Base-by-base conservation (phyloP, 53 echinoderm and acorn worm genomes). In the Patiria pectinifera region DNA sequence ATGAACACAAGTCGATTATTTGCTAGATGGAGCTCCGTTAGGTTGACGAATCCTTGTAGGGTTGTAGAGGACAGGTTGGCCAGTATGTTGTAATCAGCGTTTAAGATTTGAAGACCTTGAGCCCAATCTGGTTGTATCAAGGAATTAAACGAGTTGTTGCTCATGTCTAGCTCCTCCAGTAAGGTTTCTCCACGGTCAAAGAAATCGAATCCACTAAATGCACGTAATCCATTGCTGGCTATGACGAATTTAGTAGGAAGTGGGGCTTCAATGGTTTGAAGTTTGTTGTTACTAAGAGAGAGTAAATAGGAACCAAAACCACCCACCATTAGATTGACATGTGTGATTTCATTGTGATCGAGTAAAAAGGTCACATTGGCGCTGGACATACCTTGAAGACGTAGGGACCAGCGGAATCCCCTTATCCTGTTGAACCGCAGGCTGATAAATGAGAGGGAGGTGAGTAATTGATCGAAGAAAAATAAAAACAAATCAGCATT, bases 81-180 rank as follows among this genome's bases (percentile, higher is more conserved):
- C 58, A 87, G 12, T 16, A 53, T 48, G 87, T 87, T 87, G 15
- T 76, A 35, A 87, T 87, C 76, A 14, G 87, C 87, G 15, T 87
- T 59, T 66, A 66, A 66, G 69, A 46, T 76, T 43, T 87, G 49
- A 4, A 87, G 87, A 53, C 87, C 59, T 53, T 87, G 75, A 11
- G 87, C 87, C 75, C 87, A 87, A 22, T 72, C 25, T 48, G 87
- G 87, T n/a, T 87, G 87, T 53, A 87, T 87, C 76, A 87, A 49
- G 9, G 76, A 49, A 58, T 87, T 74, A 74, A 87, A 76, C 15
- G 87, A 87, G 76, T 87, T 87, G 87, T 87, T 87, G 0, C 76
- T 48, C 0, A 75, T 14, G 59, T 87, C 87, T 49, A 87, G 25
- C 24, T 75, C 48, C 59, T 87, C 35, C 26, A 87, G 9, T 12